Base-by-base conservation (phyloP, 2,113 vertebrate species). In the Caranx melampygus region DNA sequence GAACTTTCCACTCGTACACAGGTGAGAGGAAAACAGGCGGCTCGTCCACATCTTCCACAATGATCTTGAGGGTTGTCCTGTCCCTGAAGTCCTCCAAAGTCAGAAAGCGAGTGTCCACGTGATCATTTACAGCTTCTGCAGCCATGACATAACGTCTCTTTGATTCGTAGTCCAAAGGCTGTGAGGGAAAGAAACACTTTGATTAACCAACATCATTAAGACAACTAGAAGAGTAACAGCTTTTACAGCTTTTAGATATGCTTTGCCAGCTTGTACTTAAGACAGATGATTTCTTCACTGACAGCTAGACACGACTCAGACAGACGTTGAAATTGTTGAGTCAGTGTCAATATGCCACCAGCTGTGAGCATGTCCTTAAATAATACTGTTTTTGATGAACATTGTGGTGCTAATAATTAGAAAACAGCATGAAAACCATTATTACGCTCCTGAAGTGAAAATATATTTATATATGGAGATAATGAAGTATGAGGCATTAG, bases 141-240 rank as follows among this genome's bases (percentile, higher is more conserved):
- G 47, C 84, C 78, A 98, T 90, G 3, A 93, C 91, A 12, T 96
- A 95, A n/a, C 95, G 91, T 4, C 87, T 94, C 81, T 94, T 95
- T 26, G 73, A 92, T 80, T 99, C 98, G 74, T 96, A 99, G 91
- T 99, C 96, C 86, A 99, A 83, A 61, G 64, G 91, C 98, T 99
- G 83, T 18, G 65, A 84, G 73, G n/a, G 26, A 54, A 73, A 74
- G 11, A 72, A 62, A 54, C 37, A 42, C 20, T 47, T 11, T 51
- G 33, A 49, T 15, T 3, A 26, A 44, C 68, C 47, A 57, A 68
- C 4, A 2, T 45, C 20, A 69, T 62, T 58, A 37, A 54, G 35
- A 15, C 20, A 63, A 2, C 31, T 40, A 13, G 57, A 65, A 62
- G 63, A 78, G 52, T 6, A 75, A 78, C 16, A 60, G 68, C 54